phyloP scores from a whole-genome alignment of 2,113 vertebrate species.

The Chascanopsetta lugubris region DNA sequence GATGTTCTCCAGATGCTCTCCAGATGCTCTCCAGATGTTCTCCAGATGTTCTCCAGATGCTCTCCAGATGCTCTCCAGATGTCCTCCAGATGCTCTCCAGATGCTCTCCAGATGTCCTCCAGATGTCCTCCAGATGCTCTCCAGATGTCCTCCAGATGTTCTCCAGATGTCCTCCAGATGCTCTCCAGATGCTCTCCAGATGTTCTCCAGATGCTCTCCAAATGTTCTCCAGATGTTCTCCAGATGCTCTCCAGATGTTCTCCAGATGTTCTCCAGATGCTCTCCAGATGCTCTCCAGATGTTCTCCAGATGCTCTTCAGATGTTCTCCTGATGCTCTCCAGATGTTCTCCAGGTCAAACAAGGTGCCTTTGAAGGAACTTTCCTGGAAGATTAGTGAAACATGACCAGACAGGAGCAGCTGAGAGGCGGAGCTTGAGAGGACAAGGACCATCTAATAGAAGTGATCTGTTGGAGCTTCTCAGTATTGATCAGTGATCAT shows the following conservation, averaged over 20 bases:
- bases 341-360: neutral
- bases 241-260: neutral
- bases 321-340: neutral
- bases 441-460: neutral
- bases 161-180: neutral
- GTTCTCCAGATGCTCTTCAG: neutral
- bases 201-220: neutral
- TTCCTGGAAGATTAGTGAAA: neutral
- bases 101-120: too few relatives aligned
- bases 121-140: too few relatives aligned
- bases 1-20: too few relatives aligned
- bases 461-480: neutral
- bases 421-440: neutral
- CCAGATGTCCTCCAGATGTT: neutral
- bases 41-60: neutral
- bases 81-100: too few relatives aligned
- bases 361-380: neutral
- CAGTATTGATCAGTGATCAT: neutral
- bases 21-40: too few relatives aligned
- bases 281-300: neutral
- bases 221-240: neutral
- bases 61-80: neutral
- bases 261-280: neutral
- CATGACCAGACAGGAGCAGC: constrained; percentile 6
- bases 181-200: too few relatives aligned